A percentile compares a stretch with the other conserved stretches of the same genome.
phyloP scores from a whole-genome alignment of 2,797 vertebrate species.

The Intellagama lesueurii region DNA sequence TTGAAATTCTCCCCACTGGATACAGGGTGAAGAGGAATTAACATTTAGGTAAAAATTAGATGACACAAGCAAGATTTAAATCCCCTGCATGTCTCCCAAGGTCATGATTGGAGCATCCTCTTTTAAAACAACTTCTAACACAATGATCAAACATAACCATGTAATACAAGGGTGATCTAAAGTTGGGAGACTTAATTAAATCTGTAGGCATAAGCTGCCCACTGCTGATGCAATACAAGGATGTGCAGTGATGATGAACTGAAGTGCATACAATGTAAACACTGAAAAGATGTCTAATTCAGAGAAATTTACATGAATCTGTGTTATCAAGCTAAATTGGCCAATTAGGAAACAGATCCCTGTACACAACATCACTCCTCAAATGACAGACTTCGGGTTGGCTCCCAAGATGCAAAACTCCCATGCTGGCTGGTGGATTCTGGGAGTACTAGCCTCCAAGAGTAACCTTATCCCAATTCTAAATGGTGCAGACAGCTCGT shows the following conservation, averaged over 20 bases:
- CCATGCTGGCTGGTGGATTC: no score
- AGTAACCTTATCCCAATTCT: not conserved
- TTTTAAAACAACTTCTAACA: not conserved
- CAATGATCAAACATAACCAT: conserved; percentile 11
- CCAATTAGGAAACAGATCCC: not conserved
- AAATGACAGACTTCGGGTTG: not conserved
- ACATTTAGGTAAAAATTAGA: not conserved
- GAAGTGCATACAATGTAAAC: conserved; percentile 18
- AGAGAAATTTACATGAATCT: not conserved
- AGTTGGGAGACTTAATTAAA: not conserved
- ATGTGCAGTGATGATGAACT: conserved; percentile 44
- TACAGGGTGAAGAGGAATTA: not conserved
- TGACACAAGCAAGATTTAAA: not conserved
- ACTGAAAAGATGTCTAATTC: not conserved
- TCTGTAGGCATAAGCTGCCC: not conserved
- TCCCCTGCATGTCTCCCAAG: not conserved
- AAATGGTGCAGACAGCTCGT: not conserved
- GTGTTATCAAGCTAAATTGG: not conserved
- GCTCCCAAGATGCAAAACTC: no score
- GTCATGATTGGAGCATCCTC: not conserved
- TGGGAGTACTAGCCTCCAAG: no score
- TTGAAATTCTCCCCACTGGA: not conserved
- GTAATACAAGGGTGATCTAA: not conserved
- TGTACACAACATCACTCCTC: not conserved
- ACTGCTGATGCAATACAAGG: conserved; percentile 21